Evolutionary conservation across 1,140 invertebrate species (phyloP), one percentile per base, ranked within the genome.

Genomic region (Mercenaria mercenaria): DNA sequence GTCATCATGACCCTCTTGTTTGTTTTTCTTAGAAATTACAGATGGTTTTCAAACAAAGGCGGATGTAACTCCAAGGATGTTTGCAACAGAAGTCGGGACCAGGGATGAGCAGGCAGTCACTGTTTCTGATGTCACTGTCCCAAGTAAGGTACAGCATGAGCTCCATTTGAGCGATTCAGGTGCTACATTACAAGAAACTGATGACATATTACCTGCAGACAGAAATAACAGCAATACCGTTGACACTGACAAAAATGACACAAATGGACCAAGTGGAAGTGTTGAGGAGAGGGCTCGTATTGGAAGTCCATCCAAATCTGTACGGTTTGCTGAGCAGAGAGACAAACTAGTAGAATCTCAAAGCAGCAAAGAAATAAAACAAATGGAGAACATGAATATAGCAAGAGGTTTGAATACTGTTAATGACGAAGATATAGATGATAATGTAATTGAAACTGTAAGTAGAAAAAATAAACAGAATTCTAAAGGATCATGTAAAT

Each of bases 271-370:
- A 37, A 13, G 3, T 23, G 15, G 15, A 20, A 56, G n/a, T 26
- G 29, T 39, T 29, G 61, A 81, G 64, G 39, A 41, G 3, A 76
- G 29, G 18, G 37, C 23, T 41, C 61, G 88, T 20, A 11, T 83
- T 47, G 81, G 81, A 76, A 83, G 88, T 77, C 79, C 76, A 3
- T 83, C 80, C 13, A 89, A 89, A 52, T 89, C 88, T 59, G 88
- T 89, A 6, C 59, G 80, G 26, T 89, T 89, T 77, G 79, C 64
- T 20, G 79, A 89, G n/a, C 37, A 37, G 26, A 72, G 29, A 26
- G 72, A 47, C 4, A 77, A 76, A 41, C 1, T 8, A 59, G 4
- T 11, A 13, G 67, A 47, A n/a, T 52, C 67, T 20, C 8, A 23
- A 3, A 76, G 41, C 34, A 87, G 84, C 34, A 87, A 87, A 77